Evolutionary conservation across 2,113 vertebrate genomes (phyloP).

Genomic region (Irena cyanogastra): DNA sequence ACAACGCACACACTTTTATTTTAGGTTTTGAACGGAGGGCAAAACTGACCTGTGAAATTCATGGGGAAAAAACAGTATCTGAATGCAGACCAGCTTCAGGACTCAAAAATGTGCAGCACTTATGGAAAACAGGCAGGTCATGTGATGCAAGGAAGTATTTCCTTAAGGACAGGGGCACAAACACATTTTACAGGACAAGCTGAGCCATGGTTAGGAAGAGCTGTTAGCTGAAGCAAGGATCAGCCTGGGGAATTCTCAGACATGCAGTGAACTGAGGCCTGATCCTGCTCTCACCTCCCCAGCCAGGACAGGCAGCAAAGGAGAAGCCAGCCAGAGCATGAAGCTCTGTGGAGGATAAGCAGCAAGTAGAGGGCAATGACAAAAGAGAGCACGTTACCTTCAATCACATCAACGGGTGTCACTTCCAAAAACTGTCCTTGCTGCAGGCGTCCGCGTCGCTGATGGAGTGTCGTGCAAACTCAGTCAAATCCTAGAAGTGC

Average conservation of each 20-base stretch:
- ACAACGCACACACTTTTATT: not conserved
- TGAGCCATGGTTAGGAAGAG: not conserved
- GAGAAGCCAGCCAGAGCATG: fast-evolving
- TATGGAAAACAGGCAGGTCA: not conserved
- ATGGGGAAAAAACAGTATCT: not conserved
- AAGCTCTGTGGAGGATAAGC: not conserved
- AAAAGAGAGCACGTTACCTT: constrained; percentile 30
- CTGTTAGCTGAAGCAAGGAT: not conserved
- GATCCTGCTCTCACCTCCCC: not conserved
- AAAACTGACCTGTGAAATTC: not conserved
- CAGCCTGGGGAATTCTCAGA: not conserved
- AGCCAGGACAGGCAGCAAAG: not conserved
- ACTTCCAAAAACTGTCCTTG: not conserved
- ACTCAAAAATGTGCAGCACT: not conserved
- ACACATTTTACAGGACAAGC: not conserved
- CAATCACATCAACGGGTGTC: constrained; percentile 33
- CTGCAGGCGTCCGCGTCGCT: not conserved
- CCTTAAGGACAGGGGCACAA: not conserved
- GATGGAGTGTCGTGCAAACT: not conserved
- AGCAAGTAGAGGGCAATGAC: not conserved
- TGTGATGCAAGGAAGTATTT: not conserved
- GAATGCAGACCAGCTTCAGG: not conserved
- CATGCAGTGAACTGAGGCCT: not conserved
- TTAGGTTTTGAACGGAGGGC: not conserved
- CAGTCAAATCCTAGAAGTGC: not conserved